Base-by-base conservation (phyloP, 2,888 invertebrate species). In the Phlogophora meticulosa region DNA sequence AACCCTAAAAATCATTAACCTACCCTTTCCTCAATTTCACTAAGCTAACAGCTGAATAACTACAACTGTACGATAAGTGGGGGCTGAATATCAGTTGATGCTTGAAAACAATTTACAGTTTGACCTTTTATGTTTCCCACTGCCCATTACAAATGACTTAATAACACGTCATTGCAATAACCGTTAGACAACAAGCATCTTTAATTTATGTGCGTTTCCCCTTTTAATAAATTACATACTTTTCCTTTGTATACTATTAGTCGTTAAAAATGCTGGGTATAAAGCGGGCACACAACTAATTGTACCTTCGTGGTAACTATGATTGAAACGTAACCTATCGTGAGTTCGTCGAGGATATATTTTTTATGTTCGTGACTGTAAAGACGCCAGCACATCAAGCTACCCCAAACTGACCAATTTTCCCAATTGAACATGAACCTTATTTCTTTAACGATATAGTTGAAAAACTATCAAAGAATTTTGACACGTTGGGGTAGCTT, bases 301-400 rank as follows among this genome's bases (percentile, higher is more conserved):
- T 82, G 73, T 87, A 85, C 81, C 81, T 89, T 70, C 72, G 64
- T 77, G 88, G 78, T 46, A 7, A 52, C 62, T 58, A 72, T 87
- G 84, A 90, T 91, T 88, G 90, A 90, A 90, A 87, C 83, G 85
- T 91, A 83, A 82, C 82, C 82, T 85, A 83, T 85, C 85, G 84
- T 85, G 88, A 72, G 53, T 60, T 76, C 69, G 64, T 75, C 60
- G 36, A 64, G 55, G 64, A 66, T 79, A 60, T 84, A 59, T 65
- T 75, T 72, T 73, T 74, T 70, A 69, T 68, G 77, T 85, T 76
- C 80, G 81, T 82, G 73, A 71, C 61, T 57, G n/a, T n/a, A n/a
- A n/a, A n/a, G n/a, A n/a, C n/a, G n/a, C n/a, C n/a, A n/a, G n/a
- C n/a, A n/a, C n/a, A n/a, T n/a, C n/a, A n/a, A n/a, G n/a, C n/a